A percentile compares a stretch with the other conserved stretches of the same genome.
Evolutionary conservation across 1,140 invertebrate genomes (phyloP).

Genomic region (Seison nebaliae): DNA sequence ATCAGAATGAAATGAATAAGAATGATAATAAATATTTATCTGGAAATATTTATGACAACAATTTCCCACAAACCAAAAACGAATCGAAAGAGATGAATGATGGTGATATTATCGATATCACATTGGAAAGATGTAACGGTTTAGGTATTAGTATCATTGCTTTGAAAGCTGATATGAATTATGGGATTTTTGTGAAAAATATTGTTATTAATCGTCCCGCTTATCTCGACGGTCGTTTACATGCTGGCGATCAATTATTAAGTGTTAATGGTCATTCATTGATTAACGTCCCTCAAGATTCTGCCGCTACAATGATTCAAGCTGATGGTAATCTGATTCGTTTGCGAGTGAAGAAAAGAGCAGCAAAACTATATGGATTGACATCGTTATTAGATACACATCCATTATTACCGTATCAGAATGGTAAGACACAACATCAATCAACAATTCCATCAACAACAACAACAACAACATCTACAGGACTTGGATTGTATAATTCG

Average conservation of each 20-base stretch:
- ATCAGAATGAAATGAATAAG: slow-evolving; percentile 20
- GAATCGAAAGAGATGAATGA: slow-evolving; percentile 23
- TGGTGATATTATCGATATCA: slow-evolving; percentile 17
- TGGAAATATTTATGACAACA: too few relatives aligned
- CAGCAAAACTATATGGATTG: slow-evolving; percentile 6
- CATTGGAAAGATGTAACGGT: background rate
- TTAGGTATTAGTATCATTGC: slow-evolving; percentile 12
- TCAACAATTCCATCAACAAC: slow-evolving; percentile 12
- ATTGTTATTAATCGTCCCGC: slow-evolving; percentile 81
- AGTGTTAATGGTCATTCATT: slow-evolving; percentile 86
- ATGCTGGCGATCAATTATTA: slow-evolving; percentile 81
- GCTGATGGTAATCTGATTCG: slow-evolving; percentile 6
- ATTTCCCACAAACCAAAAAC: too few relatives aligned
- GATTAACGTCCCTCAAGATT: slow-evolving; percentile 77
- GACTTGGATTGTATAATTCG: background rate
- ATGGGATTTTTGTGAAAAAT: slow-evolving; percentile 89
- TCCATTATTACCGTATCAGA: too few relatives aligned
- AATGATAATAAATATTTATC: too few relatives aligned
- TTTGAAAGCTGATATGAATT: slow-evolving; percentile 47
- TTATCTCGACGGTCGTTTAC: slow-evolving; percentile 58
- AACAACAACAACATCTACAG: background rate
- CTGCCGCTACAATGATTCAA: slow-evolving; percentile 14
- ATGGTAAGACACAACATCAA: background rate
- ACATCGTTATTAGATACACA: background rate
- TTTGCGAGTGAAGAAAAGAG: slow-evolving; percentile 11